Evolutionary conservation across 2,113 vertebrate genomes (phyloP).

Genomic region (Cardinalis cardinalis): DNA sequence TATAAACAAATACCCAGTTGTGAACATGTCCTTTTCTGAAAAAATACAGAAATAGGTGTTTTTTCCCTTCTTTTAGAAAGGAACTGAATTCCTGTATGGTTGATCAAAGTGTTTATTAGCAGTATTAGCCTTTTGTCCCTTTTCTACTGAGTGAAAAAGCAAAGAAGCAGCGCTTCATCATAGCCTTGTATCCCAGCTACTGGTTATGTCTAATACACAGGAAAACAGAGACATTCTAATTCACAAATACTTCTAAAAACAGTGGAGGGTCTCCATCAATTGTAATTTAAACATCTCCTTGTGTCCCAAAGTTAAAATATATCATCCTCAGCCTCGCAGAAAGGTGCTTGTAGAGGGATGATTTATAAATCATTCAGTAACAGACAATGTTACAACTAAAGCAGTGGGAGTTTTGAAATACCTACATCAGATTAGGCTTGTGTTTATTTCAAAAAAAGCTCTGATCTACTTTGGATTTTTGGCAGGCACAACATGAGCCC

Average conservation of each 20-base stretch:
- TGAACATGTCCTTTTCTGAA: background rate
- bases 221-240: background rate
- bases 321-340: conserved; percentile 43
- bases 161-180: background rate
- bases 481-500: conserved; percentile 80
- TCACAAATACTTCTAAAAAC: background rate
- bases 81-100: background rate
- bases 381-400: conserved; percentile 82
- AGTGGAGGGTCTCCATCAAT: background rate
- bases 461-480: conserved; percentile 80
- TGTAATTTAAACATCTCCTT: conserved; percentile 44
- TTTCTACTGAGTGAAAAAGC: background rate
- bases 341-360: conserved; percentile 58
- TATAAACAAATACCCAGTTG: background rate
- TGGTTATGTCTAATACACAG: background rate
- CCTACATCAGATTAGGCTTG: conserved; percentile 78
- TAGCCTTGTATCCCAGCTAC: background rate
- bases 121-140: background rate
- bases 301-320: conserved; percentile 58
- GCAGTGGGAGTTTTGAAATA: conserved; percentile 82
- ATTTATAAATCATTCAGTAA: conserved; percentile 83
- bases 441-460: conserved; percentile 82
- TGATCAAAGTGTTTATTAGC: background rate
- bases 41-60: accelerated
- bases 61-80: background rate